Conservation (phyloP, 1,140 invertebrate genomes). For the Pogonognathellus flavescens region DNA sequence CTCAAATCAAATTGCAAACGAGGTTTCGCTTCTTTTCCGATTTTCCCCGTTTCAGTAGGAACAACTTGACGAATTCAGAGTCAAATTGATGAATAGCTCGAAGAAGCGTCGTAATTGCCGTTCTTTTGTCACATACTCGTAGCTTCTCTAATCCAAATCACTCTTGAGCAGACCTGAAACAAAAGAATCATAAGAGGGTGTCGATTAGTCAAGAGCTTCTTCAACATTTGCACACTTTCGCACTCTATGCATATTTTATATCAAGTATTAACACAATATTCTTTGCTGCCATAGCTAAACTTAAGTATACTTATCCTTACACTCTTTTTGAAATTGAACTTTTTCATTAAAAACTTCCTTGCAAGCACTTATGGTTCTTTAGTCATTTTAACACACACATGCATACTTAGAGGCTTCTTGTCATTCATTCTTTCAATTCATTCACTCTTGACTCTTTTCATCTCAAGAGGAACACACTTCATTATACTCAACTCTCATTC, state of each 20-base stretch:
- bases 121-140: slow-evolving; percentile 52
- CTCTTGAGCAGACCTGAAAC: slow-evolving; percentile 53
- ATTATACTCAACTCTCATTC: slow-evolving; percentile 18
- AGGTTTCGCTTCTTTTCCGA: slow-evolving; percentile 22
- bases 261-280: neutral
- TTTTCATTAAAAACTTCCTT: slow-evolving; percentile 43
- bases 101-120: slow-evolving; percentile 45
- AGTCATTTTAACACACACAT: slow-evolving; percentile 12
- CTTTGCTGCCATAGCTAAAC: neutral
- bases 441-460: slow-evolving; percentile 16
- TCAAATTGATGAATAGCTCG: slow-evolving; percentile 35
- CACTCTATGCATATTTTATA: neutral
- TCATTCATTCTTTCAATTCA: slow-evolving; percentile 13
- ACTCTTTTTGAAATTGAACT: slow-evolving; percentile 39
- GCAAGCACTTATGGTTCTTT: neutral
- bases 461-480: slow-evolving; percentile 40
- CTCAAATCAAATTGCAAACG: slow-evolving; percentile 40
- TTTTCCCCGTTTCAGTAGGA: neutral
- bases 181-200: slow-evolving; percentile 56
- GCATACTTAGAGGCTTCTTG: slow-evolving; percentile 8
- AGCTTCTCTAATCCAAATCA: slow-evolving; percentile 49
- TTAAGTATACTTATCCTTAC: neutral
- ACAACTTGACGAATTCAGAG: slow-evolving; percentile 1
- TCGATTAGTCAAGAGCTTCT: slow-evolving; percentile 57
- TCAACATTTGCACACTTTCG: slow-evolving; percentile 40